Conservation (phyloP, 2,113 vertebrate genomes). For the Albula goreensis region DNA sequence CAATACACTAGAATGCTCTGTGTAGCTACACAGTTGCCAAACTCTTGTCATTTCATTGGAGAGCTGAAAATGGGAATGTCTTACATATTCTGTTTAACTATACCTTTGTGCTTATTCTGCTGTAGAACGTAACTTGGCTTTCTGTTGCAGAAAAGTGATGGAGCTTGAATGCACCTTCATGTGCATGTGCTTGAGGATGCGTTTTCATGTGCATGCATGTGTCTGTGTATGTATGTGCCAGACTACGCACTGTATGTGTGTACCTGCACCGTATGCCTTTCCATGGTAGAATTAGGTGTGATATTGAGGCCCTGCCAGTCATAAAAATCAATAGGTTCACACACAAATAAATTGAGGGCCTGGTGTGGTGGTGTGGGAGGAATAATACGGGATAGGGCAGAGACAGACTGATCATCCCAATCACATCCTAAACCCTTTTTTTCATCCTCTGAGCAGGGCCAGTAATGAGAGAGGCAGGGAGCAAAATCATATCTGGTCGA, state of each 20-base stretch:
- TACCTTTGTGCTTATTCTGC: too few species aligned
- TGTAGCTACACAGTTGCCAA: too few species aligned
- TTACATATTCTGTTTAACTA: too few species aligned
- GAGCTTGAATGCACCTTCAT: too few species aligned
- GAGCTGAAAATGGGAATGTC: too few species aligned
- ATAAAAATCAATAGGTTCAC: not conserved
- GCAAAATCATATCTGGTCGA: not conserved
- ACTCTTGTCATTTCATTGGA: too few species aligned
- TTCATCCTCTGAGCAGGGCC: not conserved
- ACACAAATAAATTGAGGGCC: not conserved
- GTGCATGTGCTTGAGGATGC: too few species aligned
- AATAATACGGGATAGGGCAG: not conserved
- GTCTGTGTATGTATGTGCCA: not conserved
- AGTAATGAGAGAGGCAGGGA: not conserved
- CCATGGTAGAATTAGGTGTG: not conserved
- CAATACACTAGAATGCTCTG: not conserved
- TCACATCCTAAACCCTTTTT: not conserved
- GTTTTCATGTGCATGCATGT: too few species aligned
- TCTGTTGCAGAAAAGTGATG: too few species aligned
- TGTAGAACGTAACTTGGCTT: too few species aligned
- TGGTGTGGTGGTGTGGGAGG: not conserved
- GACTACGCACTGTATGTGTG: not conserved
- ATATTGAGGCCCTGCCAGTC: not conserved
- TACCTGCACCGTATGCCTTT: not conserved
- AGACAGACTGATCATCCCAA: not conserved